Evolutionary conservation across 2,888 invertebrate genomes (phyloP).

Genomic region (Unio delphinus): DNA sequence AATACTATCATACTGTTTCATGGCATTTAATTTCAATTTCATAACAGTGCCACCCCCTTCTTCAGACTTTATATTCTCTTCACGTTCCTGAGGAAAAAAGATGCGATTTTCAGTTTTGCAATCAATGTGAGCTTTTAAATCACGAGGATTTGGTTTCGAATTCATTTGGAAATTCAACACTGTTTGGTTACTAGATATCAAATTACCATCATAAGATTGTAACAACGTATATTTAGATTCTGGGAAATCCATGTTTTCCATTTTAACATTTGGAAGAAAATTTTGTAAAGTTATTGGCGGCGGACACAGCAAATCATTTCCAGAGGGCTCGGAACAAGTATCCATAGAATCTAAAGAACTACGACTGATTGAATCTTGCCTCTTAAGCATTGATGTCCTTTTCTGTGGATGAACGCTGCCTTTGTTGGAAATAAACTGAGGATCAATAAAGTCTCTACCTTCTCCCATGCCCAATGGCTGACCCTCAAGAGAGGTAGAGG

Average conservation of each 20-base stretch:
- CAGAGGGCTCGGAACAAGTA: no score
- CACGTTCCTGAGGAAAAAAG: constrained; percentile 28
- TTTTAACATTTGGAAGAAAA: no score
- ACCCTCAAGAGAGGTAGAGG: constrained; percentile 66
- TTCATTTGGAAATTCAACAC: background rate
- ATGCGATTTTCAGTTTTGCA: constrained; percentile 29
- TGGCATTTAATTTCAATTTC: constrained; percentile 39
- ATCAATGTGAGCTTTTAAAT: constrained; percentile 38
- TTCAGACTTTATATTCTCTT: constrained; percentile 18
- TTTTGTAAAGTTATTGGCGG: no score
- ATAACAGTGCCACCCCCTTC: constrained; percentile 19
- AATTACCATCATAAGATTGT: no score
- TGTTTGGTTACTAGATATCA: no score
- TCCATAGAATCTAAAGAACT: constrained; percentile 26
- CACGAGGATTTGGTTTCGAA: constrained; percentile 34
- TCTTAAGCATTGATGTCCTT: constrained; percentile 19
- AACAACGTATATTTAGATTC: no score
- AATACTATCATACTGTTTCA: constrained; percentile 35
- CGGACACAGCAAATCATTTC: no score
- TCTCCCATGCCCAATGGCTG: constrained; percentile 60
- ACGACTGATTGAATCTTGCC: constrained; percentile 27
- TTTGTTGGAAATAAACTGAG: constrained; percentile 29
- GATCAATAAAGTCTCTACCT: constrained; percentile 58
- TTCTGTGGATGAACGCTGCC: constrained; percentile 20
- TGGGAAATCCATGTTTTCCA: no score